Base-by-base conservation (phyloP, 2,888 invertebrate species). In the Agrilus cyanescens region DNA sequence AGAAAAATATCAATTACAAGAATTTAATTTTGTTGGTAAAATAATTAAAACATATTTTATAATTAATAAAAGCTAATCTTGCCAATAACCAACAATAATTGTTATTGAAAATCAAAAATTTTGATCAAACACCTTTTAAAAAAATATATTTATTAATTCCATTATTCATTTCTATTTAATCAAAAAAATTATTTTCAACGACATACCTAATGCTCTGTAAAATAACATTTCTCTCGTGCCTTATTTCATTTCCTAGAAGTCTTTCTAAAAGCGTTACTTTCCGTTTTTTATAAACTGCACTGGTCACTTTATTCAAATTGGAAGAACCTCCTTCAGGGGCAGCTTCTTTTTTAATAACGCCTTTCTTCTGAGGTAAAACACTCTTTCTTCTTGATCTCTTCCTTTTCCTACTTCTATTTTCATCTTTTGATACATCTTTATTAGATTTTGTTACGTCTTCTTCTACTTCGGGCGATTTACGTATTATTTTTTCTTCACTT, bases 191-290 rank as follows among this genome's bases (percentile, higher is more conserved):
- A 54, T 83, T 82, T 49, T 79, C 73, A 25, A 83, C 78, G 38
- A 90, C 78, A 68, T 80, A 78, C 51, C 85, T 78, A 30, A 93
- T 77, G 68, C 91, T 93, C 62, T 94, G 93, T 25, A 90, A 71
- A 38, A 94, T 72, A 37, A 85, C 71, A 66, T 93, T 94, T 40
- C 93, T 72, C 66, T 94, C 94, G 53, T 85, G 84, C 48, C 80
- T 72, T 52, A 94, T 87, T 61, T 91, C 87, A 44, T 74, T 73
- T 38, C 76, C 76, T 42, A 94, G 67, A 18, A 94, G 64, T 59
- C 78, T 82, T 53, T 82, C 77, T 39, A 86, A 65, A 50, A 85
- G 67, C 12, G 81, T 80, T 30, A 73, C 71, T 50, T 69, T 61
- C 25, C 62, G 52, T 49, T 54, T 59, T 49, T 49, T 54, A 32